These are phyloP conservation scores for Caenorhabditis briggsae DNA, from an alignment of 1,140 invertebrate genomes.

Conservation along the genomic window DNA sequence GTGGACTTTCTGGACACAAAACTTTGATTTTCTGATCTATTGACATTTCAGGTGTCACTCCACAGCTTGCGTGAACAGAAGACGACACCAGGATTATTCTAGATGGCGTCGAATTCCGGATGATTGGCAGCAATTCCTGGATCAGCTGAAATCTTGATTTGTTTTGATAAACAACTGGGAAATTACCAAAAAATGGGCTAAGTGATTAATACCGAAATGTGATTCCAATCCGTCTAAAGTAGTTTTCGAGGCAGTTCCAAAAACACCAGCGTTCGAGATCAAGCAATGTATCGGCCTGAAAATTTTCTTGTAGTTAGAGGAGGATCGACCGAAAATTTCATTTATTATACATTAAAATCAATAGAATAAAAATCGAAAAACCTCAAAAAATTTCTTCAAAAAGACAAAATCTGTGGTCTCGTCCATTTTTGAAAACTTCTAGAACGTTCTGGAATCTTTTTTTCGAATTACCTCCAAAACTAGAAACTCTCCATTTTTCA, in stretches of 20 bases:
- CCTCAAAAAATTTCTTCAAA: no score
- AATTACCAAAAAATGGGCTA: slow-evolving; percentile 87
- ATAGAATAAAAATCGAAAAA: no score
- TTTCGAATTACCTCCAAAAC: no score
- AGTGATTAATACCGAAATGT: slow-evolving; percentile 87
- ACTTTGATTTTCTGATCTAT: slow-evolving; percentile 25
- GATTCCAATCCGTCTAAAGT: slow-evolving; percentile 90
- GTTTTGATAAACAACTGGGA: slow-evolving; percentile 72
- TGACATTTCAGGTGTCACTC: slow-evolving; percentile 41
- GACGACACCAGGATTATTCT: slow-evolving; percentile 10
- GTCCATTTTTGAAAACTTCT: no score
- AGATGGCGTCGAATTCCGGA: slow-evolving; percentile 91
- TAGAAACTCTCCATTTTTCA: no score
- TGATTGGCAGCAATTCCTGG: slow-evolving; percentile 87
- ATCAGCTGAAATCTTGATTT: neutral
- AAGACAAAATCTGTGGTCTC: no score
- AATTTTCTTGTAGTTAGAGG: neutral
- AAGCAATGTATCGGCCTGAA: slow-evolving; percentile 86
- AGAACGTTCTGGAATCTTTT: no score
- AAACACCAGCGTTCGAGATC: slow-evolving; percentile 91
- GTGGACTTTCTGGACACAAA: slow-evolving; percentile 77
- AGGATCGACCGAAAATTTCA: no score
- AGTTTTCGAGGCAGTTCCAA: slow-evolving; percentile 82
- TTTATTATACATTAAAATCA: no score
- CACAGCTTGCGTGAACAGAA: neutral